Evolutionary conservation across 1,140 invertebrate genomes (phyloP), one percentile per base, ranked within the genome.

Genomic region (Cherax quadricarinatus): DNA sequence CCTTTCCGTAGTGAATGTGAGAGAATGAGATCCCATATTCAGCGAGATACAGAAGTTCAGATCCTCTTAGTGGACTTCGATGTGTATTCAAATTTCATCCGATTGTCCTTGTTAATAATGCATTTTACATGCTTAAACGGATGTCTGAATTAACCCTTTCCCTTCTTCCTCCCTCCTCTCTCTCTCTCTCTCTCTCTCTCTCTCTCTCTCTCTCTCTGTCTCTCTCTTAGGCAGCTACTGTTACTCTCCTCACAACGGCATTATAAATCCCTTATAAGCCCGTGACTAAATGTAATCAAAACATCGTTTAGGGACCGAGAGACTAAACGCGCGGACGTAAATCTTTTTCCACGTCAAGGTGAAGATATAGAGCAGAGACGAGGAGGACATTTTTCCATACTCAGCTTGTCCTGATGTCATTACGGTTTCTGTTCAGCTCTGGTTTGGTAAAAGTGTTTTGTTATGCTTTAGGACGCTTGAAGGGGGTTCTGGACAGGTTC

Each of bases 11-110:
- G 24, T 5, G 24, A n/a, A n/a, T 75, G 21, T 6, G 70, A 75
- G 70, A 75, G 24, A 75, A 75, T 75, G 70, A 30, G 70, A 75
- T 75, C 70, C 70, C 24, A 75, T 75, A 30, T 30, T 75, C 70
- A 75, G 5, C 70, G 62, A 75, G 70, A 30, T 4, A 75, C 24
- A 9, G 6, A 75, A n/a, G 7, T 30, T 75, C 24, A 75, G 7
- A 75, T 75, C n/a, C 62, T 66, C 18, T 66, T 66, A 66, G 14
- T 66, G 16, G 4, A 21, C 14, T 16, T 66, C 62, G 62, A 66
- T 66, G 18, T 66, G 18, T 18, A 66, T 66, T 66, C 18, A 66
- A 21, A 66, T 66, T 66, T 18, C 62, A 66, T 66, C 62, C 14
- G 16, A 14, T 66, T 66, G 14, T 14, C 16, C 12, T 16, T 5